Conservation (phyloP, 2,888 invertebrate species). For the Gerris lacustris region DNA sequence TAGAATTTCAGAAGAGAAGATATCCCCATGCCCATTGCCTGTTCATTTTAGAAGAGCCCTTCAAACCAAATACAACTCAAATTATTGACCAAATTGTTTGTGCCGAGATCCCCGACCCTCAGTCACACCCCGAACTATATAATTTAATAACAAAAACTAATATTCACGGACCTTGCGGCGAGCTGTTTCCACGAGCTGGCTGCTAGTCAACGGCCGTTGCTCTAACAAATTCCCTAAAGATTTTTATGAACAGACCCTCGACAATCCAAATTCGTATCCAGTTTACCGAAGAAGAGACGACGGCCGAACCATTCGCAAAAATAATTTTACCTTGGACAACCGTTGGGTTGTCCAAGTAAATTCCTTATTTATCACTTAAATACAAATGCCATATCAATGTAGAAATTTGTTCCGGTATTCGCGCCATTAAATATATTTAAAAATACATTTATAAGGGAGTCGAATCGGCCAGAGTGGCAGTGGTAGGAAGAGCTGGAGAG, state of each 20-base stretch:
- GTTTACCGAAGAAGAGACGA: neutral
- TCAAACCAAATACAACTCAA: neutral
- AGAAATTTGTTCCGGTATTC: neutral
- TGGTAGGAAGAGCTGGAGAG: neutral
- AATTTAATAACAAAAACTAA: neutral
- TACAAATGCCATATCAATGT: neutral
- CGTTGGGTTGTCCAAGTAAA: neutral
- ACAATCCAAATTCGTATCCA: neutral
- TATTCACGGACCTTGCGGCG: conserved; percentile 4
- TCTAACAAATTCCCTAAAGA: neutral
- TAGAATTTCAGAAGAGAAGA: neutral
- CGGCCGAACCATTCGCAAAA: neutral
- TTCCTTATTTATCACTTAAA: neutral
- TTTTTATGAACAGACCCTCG: neutral
- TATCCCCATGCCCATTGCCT: neutral
- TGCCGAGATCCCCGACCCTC: neutral
- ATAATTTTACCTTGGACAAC: neutral
- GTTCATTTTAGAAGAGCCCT: neutral
- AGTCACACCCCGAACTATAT: neutral
- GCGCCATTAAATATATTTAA: neutral
- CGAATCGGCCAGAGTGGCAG: neutral
- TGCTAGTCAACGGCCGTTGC: neutral
- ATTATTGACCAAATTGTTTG: neutral
- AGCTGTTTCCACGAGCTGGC: neutral
- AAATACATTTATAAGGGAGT: neutral